A percentile compares a stretch with the other conserved stretches of the same genome.
Evolutionary conservation across 2,888 invertebrate genomes (phyloP).

Genomic region (Brenthis hecate): DNA sequence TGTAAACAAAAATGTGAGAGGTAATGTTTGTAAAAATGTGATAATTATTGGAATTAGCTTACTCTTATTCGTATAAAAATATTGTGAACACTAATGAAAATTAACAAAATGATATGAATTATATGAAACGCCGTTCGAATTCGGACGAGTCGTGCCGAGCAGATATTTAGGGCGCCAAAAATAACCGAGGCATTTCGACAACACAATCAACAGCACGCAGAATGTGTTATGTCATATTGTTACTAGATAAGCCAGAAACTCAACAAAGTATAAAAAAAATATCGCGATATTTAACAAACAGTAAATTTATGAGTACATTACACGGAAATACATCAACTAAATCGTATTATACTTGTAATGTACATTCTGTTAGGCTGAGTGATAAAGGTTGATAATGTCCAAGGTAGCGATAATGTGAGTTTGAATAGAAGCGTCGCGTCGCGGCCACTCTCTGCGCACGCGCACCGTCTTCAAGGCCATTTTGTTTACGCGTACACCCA

Average conservation of each 20-base stretch:
- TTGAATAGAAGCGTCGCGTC: slow-evolving; percentile 54
- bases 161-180: slow-evolving; percentile 79
- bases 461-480: slow-evolving; percentile 72
- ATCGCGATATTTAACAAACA: neutral
- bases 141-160: slow-evolving; percentile 45
- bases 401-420: slow-evolving; percentile 55
- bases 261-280: neutral
- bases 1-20: no score
- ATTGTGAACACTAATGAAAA: slow-evolving; percentile 28
- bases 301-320: neutral
- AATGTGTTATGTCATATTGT: slow-evolving; percentile 18
- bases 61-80: slow-evolving; percentile 38
- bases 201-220: slow-evolving; percentile 51
- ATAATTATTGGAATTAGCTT: no score
- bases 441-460: slow-evolving; percentile 55
- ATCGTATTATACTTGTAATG: neutral
- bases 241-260: neutral
- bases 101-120: slow-evolving; percentile 34
- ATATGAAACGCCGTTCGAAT: slow-evolving; percentile 48
- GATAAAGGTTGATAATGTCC: slow-evolving; percentile 64
- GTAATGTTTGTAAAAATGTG: no score
- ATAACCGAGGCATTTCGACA: slow-evolving; percentile 65
- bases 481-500: slow-evolving; percentile 72
- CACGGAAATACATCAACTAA: slow-evolving; percentile 10
- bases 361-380: slow-evolving; percentile 27